These are phyloP conservation scores for Xylocopa sonorina DNA, from an alignment of 1,140 invertebrate genomes.

Conservation along the genomic window DNA sequence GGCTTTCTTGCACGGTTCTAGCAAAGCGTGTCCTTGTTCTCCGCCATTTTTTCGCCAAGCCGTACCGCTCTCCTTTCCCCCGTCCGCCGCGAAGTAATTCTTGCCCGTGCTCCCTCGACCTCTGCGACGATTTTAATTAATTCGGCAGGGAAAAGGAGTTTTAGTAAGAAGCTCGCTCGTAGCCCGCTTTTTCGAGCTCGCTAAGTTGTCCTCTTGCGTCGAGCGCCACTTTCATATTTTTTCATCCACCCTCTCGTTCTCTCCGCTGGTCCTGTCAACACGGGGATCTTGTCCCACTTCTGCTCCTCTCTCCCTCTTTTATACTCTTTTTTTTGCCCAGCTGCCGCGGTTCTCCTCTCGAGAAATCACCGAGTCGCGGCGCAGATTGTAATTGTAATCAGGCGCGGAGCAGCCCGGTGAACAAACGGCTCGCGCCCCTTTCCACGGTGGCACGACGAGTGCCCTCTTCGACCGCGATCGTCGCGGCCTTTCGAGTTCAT, in stretches of 20 bases:
- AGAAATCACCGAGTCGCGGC: neutral
- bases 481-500: neutral
- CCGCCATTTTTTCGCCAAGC: constrained; percentile 5
- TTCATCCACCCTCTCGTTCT: neutral
- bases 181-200: neutral
- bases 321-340: too few relatives aligned
- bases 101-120: neutral
- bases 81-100: constrained; percentile 23
- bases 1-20: constrained; percentile 9
- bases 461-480: constrained; percentile 14
- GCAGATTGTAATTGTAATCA: constrained; percentile 46
- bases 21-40: constrained; percentile 30
- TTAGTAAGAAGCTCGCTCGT: constrained; percentile 9
- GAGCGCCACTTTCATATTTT: constrained; percentile 26
- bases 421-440: neutral
- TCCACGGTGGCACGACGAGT: neutral
- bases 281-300: neutral
- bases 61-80: neutral
- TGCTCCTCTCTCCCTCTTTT: too few relatives aligned
- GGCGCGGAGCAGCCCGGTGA: too few relatives aligned
- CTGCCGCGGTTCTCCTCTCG: neutral
- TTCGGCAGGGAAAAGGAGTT: constrained; percentile 50
- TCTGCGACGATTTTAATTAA: constrained; percentile 62
- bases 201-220: constrained; percentile 1
- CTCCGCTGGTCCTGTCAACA: neutral